These are phyloP conservation scores for Lucinisca nassula DNA, from an alignment of 2,888 invertebrate genomes.

Conservation along the genomic window DNA sequence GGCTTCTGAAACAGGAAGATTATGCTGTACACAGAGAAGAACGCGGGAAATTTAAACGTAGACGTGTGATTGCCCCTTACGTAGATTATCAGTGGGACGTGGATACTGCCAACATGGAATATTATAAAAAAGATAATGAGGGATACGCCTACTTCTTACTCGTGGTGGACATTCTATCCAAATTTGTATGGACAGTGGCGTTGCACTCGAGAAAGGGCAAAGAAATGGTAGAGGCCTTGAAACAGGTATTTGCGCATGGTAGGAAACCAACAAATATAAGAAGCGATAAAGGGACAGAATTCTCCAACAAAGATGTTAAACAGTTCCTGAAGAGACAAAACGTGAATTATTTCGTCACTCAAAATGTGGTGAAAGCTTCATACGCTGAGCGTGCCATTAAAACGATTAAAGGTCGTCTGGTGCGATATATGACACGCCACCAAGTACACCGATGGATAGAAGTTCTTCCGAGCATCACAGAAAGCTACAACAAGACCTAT, in stretches of 20 bases:
- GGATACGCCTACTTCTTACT: slow-evolving; percentile 52
- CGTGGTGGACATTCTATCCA: slow-evolving; percentile 50
- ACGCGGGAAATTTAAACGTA: slow-evolving; percentile 48
- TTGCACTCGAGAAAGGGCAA: slow-evolving; percentile 42
- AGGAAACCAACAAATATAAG: slow-evolving; percentile 30
- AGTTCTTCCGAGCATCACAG: slow-evolving; percentile 33
- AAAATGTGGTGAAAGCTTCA: slow-evolving; percentile 49
- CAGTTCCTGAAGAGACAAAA: slow-evolving; percentile 12
- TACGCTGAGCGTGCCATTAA: slow-evolving; percentile 55
- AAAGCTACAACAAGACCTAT: slow-evolving; percentile 58
- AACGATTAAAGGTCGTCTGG: slow-evolving; percentile 32
- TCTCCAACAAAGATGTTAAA: slow-evolving; percentile 41
- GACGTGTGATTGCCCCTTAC: slow-evolving; percentile 45
- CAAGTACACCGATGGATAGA: slow-evolving; percentile 38
- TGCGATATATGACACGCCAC: too few relatives aligned
- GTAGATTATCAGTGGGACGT: too few relatives aligned
- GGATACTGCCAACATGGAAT: slow-evolving; percentile 56
- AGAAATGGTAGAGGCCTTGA: slow-evolving; percentile 53
- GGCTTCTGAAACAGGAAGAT: slow-evolving; percentile 64
- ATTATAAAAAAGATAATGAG: slow-evolving; percentile 48
- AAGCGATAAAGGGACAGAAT: slow-evolving; percentile 53
- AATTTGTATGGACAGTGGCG: slow-evolving; percentile 45
- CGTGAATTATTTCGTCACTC: slow-evolving; percentile 48
- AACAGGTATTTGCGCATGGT: slow-evolving; percentile 40
- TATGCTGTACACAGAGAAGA: slow-evolving; percentile 57